phyloP scores from a whole-genome alignment of 2,797 vertebrate genomes.

The Tarsius wallacei region DNA sequence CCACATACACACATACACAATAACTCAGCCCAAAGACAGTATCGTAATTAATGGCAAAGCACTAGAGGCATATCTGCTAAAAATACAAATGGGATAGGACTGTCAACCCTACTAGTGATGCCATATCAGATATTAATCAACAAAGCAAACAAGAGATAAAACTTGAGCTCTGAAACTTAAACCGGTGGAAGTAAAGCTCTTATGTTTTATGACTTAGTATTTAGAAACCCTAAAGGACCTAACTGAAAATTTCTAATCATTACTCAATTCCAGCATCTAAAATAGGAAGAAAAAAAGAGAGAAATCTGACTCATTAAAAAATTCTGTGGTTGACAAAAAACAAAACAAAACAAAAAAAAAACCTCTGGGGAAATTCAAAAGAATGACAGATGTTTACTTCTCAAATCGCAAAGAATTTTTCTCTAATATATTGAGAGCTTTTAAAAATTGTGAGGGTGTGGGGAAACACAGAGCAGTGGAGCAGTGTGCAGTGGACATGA shows the following conservation, averaged over 20 bases:
- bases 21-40: not conserved
- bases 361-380: constrained; percentile 60
- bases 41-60: not conserved
- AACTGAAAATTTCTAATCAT: not conserved
- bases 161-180: not conserved
- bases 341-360: not conserved
- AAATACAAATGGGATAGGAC: not conserved
- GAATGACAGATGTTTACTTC: not conserved
- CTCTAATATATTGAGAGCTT: not conserved
- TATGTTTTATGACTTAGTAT: constrained; percentile 8
- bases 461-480: not conserved
- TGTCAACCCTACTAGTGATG: not conserved
- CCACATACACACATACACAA: not conserved
- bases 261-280: not conserved
- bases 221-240: constrained; percentile 54
- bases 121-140: not conserved
- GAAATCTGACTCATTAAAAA: constrained; percentile 43
- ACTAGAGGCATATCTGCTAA: not conserved
- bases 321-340: not conserved
- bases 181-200: constrained; percentile 15
- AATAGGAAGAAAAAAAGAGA: not conserved
- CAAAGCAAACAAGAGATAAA: not conserved
- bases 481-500: not conserved
- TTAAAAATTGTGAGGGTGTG: not conserved
- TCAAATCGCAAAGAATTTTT: not conserved